A percentile compares a stretch with the other conserved stretches of the same genome.
Conservation (phyloP, 1,140 invertebrate genomes). For the Sitobion miscanthi region DNA sequence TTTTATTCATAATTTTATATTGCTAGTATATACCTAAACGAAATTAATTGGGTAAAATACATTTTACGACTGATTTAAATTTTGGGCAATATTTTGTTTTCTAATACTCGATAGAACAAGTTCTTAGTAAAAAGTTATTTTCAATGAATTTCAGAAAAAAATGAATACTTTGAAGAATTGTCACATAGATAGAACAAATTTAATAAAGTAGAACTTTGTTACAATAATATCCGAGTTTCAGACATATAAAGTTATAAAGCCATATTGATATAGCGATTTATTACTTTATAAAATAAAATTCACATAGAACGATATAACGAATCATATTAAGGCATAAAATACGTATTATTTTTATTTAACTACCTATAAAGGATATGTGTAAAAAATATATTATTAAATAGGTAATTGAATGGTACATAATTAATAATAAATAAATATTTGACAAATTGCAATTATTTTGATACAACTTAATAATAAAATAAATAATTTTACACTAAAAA, state of each 20-base stretch:
- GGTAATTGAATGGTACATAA: not conserved
- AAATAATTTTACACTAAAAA: not conserved
- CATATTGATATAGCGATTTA: not conserved
- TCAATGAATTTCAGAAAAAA: not conserved
- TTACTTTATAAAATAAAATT: not conserved
- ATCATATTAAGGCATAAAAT: not conserved
- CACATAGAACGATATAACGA: not conserved
- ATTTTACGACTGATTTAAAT: not conserved
- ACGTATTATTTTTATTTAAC: not conserved
- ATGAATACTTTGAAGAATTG: not conserved
- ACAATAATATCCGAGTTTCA: not conserved
- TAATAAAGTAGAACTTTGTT: not conserved
- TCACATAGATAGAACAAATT: not conserved
- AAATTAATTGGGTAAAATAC: not conserved
- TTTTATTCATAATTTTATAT: too few relatives aligned
- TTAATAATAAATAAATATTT: too few relatives aligned
- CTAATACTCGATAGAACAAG: not conserved
- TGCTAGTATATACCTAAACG: too few relatives aligned
- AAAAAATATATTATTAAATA: not conserved
- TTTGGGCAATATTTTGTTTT: not conserved
- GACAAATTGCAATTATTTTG: too few relatives aligned
- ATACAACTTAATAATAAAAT: too few relatives aligned
- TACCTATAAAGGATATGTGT: not conserved
- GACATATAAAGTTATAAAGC: not conserved
- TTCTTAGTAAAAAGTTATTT: not conserved